Evolutionary conservation across 1,140 invertebrate species (phyloP), one percentile per base, ranked within the genome.

Genomic region (Diorhabda sublineata): DNA sequence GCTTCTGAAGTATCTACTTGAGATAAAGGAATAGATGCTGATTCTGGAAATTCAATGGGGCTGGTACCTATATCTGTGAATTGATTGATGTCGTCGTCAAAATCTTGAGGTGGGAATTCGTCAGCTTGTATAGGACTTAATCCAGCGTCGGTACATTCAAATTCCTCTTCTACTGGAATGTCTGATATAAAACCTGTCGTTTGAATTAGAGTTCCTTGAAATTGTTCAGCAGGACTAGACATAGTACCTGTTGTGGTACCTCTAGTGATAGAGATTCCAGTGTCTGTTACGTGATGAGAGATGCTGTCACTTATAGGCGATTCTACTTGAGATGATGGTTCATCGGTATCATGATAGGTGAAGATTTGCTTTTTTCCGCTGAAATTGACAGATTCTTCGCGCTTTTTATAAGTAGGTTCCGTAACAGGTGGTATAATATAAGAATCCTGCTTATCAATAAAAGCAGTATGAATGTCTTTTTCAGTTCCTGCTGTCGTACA

Each of bases 81-180:
- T 42, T 83, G 78, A 8, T 73, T 73, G 4, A 77, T 72, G 45
- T 81, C 78, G 64, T 83, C 79, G 45, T 75, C 69, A 64, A 78
- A 78, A 44, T 77, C 75, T 45, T 79, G 73, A 9, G 72, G 66
- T 43, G 77, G 75, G n/a, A 80, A 64, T 61, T 84, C 83, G 74
- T 85, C 84, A 4, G 81, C 77, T 77, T 84, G 83, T 43, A 86
- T 85, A 42, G 85, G 84, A 75, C 84, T 85, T 56, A 86, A 71
- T 5, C 82, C 84, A 8, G 84, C 84, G 77, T 87, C 85, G 8
- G 85, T 85, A 42, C 84, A 76, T 77, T 85, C 84, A 11, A 76
- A 77, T 73, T 85, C 84, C 77, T 84, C 83, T 63, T 83, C 81
- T 41, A 81, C 78, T 45, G 79, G 77, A 66, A 81, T 84, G 74